Evolutionary conservation across 2,113 vertebrate species (phyloP), one percentile per base, ranked within the genome.

Genomic region (Athene cunicularia): DNA sequence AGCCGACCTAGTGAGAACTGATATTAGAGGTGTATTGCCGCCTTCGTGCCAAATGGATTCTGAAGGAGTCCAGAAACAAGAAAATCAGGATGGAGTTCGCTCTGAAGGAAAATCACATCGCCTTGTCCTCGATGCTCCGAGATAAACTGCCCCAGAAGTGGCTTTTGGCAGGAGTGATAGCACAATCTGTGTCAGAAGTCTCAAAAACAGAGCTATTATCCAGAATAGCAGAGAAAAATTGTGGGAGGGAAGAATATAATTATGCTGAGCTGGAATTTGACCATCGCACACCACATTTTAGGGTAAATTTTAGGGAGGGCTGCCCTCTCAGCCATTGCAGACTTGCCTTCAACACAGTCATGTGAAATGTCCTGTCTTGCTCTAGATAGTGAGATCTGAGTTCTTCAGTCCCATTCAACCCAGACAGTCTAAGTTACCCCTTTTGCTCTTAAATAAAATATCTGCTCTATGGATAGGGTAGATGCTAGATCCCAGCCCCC

Each of bases 191-290:
- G 92, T 94, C 88, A 95, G 95, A 88, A 83, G 92, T 17, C 6
- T 94, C 80, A n/a, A 94, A 93, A 94, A 21, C 87, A 96, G 70
- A 91, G 73, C 90, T 66, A 68, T 95, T 93, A 93, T 49, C 81
- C 43, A 37, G 53, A 62, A 56, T 7, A 58, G 85, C 88, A 80
- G 71, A 52, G 92, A 62, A 39, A 64, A 64, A 83, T 50, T 50
- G 90, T 45, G 80, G 90, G 74, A 92, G 66, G 85, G 71, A 85
- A 73, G 79, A 80, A 66, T 49, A n/a, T 80, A 86, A 95, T 92
- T 83, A 89, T 2, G 14, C 67, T 5, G 10, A 66, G 71, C 60
- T 93, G 90, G 62, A 75, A 86, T 80, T 56, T 19, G 3, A 72
- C 39, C 0, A 2, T 74, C 66, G 17, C 60, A 30, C 50, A 22